Percentiles rank a stretch among this genome's conserved stretches.
phyloP scores from a whole-genome alignment of 2,797 vertebrate genomes.

The Dendrocincla fuliginosa region DNA sequence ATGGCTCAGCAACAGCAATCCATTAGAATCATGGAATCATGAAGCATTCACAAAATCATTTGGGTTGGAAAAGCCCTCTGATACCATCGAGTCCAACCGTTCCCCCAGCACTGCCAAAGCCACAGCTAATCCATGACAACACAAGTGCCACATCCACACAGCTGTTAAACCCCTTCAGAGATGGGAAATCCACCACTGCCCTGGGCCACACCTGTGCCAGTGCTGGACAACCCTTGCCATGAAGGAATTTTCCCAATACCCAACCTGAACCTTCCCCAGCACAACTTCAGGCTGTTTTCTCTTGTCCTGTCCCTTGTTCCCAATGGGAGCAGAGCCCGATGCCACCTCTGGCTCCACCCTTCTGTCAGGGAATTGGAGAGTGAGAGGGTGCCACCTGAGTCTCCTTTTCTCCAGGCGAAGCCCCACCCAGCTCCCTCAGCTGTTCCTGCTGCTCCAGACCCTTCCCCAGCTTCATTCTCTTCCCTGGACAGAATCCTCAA shows the following conservation, averaged over 20 bases:
- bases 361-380: background rate
- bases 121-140: too few relatives aligned
- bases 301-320: background rate
- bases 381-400: background rate
- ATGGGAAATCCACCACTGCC: background rate
- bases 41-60: background rate
- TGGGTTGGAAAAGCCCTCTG: background rate
- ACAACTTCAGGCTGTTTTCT: background rate
- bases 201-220: background rate
- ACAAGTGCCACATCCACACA: background rate
- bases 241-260: background rate
- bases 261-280: background rate
- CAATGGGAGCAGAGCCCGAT: background rate
- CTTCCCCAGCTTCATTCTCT: too few relatives aligned
- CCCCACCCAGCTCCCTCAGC: background rate
- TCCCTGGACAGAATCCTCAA: too few relatives aligned
- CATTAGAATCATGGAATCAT: background rate
- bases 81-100: background rate
- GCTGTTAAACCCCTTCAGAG: background rate
- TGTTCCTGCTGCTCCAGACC: background rate
- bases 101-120: background rate
- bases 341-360: background rate
- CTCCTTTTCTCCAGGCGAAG: background rate
- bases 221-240: background rate
- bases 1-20: background rate